Percentiles rank a stretch among this genome's conserved stretches.
These are phyloP conservation scores for Nylanderia fulva DNA, from an alignment of 1,140 invertebrate species.

Conservation along the genomic window DNA sequence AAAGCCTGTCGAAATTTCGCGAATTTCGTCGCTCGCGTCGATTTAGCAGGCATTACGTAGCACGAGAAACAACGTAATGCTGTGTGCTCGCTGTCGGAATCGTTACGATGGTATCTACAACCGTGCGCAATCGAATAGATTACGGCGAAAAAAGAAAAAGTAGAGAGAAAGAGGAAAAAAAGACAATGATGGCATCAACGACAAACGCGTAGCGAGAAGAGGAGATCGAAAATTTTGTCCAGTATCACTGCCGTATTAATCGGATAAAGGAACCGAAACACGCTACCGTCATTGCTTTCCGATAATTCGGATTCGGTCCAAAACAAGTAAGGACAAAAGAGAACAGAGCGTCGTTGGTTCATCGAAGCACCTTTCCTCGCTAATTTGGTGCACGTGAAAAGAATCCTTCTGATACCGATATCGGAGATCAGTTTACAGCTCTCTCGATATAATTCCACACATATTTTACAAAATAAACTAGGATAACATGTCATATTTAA, in stretches of 20 bases:
- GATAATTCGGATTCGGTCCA: slow-evolving; percentile 33
- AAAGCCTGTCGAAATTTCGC: slow-evolving; percentile 53
- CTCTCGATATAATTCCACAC: background rate
- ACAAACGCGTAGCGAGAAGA: background rate
- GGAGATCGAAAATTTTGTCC: background rate
- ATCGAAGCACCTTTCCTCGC: background rate
- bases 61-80: background rate
- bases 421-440: background rate
- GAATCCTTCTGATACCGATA: background rate
- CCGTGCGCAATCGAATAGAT: background rate
- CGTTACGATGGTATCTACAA: slow-evolving; percentile 20
- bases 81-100: background rate
- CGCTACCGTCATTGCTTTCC: slow-evolving; percentile 48
- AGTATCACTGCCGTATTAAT: slow-evolving; percentile 34
- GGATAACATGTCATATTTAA: background rate
- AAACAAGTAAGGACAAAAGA: slow-evolving; percentile 29
- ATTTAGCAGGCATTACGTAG: slow-evolving; percentile 14
- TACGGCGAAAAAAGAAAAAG: background rate
- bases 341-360: slow-evolving; percentile 7
- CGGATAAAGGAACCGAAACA: slow-evolving; percentile 43
- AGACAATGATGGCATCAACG: background rate
- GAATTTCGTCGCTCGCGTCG: slow-evolving; percentile 51
- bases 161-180: background rate
- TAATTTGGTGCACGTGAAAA: slow-evolving; percentile 29
- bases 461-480: background rate